Evolutionary conservation across 2,113 vertebrate species (phyloP).

Genomic region (Zosterops borbonicus): DNA sequence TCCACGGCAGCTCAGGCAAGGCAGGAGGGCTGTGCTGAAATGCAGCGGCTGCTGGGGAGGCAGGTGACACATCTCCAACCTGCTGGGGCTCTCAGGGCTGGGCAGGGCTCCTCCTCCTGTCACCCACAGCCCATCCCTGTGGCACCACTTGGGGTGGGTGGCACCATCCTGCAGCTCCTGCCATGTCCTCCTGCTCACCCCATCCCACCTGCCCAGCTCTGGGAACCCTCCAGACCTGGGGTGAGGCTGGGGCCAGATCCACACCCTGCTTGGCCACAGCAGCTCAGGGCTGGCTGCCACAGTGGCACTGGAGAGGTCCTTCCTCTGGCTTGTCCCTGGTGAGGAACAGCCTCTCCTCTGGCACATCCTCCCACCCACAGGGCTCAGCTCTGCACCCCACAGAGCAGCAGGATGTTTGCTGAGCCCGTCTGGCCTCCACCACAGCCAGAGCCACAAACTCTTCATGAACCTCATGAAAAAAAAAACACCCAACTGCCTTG

Average conservation of each 20-base stretch:
- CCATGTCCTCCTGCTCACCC: not conserved
- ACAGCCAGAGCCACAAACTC: not conserved
- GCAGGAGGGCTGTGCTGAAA: accelerated
- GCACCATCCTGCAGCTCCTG: not conserved
- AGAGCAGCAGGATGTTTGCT: not conserved
- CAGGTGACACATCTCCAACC: not conserved
- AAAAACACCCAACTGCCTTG: not conserved
- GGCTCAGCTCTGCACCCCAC: accelerated
- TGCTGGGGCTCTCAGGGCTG: not conserved
- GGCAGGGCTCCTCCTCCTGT: not conserved
- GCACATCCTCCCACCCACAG: not conserved
- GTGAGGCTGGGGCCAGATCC: accelerated
- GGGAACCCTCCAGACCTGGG: not conserved
- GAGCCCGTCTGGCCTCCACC: not conserved
- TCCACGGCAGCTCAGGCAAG: not conserved
- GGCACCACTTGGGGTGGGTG: not conserved
- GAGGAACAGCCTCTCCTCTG: not conserved
- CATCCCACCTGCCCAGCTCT: accelerated
- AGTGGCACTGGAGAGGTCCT: accelerated
- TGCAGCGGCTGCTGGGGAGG: accelerated
- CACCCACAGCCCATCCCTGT: not conserved
- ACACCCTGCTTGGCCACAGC: accelerated
- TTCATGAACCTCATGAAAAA: accelerated
- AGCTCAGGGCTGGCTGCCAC: accelerated
- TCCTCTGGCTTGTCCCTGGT: accelerated